Percentiles rank a stretch among this genome's conserved stretches.
Conservation (phyloP, 2,797 vertebrate genomes). For the Bradypodion pumilum region DNA sequence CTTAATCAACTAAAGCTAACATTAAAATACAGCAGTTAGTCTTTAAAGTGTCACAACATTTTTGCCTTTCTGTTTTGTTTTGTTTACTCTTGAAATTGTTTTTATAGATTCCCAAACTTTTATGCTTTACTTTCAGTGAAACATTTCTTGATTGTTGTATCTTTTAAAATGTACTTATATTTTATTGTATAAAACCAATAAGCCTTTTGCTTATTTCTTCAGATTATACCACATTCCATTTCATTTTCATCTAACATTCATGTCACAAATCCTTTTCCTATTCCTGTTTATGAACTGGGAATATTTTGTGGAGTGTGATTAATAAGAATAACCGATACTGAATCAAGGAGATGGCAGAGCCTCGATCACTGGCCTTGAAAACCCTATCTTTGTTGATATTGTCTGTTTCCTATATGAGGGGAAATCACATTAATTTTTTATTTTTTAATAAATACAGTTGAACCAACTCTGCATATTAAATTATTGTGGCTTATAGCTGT, state of each 20-base stretch:
- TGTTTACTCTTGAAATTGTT: too few species aligned
- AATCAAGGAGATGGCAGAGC: not conserved
- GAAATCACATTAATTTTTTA: not conserved
- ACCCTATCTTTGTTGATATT: not conserved
- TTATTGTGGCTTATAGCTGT: not conserved
- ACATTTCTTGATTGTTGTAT: too few species aligned
- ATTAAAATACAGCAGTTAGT: too few species aligned
- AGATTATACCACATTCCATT: too few species aligned
- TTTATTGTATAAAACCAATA: too few species aligned
- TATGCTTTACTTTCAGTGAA: not conserved
- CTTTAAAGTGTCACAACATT: too few species aligned
- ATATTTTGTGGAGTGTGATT: not conserved
- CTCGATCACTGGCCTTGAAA: not conserved
- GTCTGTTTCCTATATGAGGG: not conserved
- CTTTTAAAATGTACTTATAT: too few species aligned
- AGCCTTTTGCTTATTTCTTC: not conserved
- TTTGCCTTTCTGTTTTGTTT: too few species aligned
- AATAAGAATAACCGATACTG: not conserved
- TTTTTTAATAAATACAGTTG: not conserved
- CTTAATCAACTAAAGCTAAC: too few species aligned
- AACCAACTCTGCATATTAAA: not conserved
- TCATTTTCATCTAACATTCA: not conserved
- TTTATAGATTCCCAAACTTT: not conserved
- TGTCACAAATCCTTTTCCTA: not conserved
- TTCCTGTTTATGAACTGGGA: too few species aligned